Base-by-base conservation (phyloP, 2,888 invertebrate genomes). In the Drosophila acutilabella region DNA sequence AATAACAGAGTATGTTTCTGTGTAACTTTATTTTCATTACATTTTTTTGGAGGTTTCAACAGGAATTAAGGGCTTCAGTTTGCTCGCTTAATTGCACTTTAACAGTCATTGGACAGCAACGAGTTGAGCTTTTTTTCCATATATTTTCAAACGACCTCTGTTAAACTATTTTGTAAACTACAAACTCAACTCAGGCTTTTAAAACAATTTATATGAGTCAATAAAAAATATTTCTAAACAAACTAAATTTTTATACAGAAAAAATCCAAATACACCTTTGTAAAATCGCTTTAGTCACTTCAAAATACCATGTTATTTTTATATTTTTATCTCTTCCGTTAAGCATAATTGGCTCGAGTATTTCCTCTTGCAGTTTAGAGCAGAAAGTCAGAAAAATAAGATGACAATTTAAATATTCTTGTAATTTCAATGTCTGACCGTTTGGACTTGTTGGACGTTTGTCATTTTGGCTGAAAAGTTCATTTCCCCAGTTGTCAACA, bases 401-500 rank as follows among this genome's bases (percentile, higher is more conserved):
- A 44, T 7, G 44, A 14, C 44, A 14, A 36, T 56, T 54, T 33
- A 54, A 44, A 30, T 42, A 33, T 33, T 54, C 20, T 44, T 26
- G 54, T 33, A 33, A 54, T 54, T 54, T 44, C 33, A 54, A 33
- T 54, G 44, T 18, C 44, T 20, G 44, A 53, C 41, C 33, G 53
- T 53, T 59, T 36, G 56, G 20, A 58, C 36, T 58, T 53, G 68
- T 53, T 44, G 62, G 71, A 70, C 76, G 71, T 74, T 81, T 83
- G 77, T 77, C 85, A 82, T 82, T 83, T 77, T 73, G 40, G 66
- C 64, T 82, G 69, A 82, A 82, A 80, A 71, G 79, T 85, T 85
- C 79, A 83, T 83, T 83, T 83, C 83, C 85, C 82, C 64, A 79
- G 85, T 81, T 83, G 82, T 83, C 85, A 85, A 74, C 79, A 62